phyloP scores from a whole-genome alignment of 2,797 vertebrate genomes.

The Ctenosaura bakeri region DNA sequence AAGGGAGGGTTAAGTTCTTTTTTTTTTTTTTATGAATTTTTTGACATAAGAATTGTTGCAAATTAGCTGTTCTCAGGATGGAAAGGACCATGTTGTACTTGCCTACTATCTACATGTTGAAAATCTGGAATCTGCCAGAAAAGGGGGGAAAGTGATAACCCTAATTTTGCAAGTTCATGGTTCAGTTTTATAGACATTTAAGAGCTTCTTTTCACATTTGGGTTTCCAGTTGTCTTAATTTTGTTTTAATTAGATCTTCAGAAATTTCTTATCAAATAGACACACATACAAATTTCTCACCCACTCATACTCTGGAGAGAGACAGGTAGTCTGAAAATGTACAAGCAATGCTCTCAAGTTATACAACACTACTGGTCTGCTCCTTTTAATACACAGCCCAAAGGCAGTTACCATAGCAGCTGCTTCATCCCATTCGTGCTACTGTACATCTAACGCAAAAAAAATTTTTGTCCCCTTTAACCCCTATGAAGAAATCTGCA shows the following conservation, averaged over 20 bases:
- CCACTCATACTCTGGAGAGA: neutral
- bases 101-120: neutral
- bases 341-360: neutral
- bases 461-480: conserved; percentile 38
- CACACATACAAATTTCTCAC: neutral
- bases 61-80: neutral
- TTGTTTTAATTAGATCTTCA: neutral
- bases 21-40: no score
- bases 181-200: no score
- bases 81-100: neutral
- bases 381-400: conserved; percentile 39
- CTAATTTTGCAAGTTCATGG: no score
- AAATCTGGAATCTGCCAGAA: neutral
- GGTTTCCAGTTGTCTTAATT: neutral
- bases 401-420: conserved; percentile 33
- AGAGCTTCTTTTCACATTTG: neutral
- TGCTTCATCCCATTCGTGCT: conserved; percentile 48
- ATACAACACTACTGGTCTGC: conserved; percentile 39
- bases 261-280: neutral
- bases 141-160: neutral
- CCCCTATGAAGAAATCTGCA: conserved; percentile 33
- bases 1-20: no score
- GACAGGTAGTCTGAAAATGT: conserved; percentile 11
- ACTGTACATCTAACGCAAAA: conserved; percentile 37
- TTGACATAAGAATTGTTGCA: no score